These are phyloP conservation scores for Pyrrhia umbra DNA, from an alignment of 2,888 invertebrate genomes.

Conservation along the genomic window DNA sequence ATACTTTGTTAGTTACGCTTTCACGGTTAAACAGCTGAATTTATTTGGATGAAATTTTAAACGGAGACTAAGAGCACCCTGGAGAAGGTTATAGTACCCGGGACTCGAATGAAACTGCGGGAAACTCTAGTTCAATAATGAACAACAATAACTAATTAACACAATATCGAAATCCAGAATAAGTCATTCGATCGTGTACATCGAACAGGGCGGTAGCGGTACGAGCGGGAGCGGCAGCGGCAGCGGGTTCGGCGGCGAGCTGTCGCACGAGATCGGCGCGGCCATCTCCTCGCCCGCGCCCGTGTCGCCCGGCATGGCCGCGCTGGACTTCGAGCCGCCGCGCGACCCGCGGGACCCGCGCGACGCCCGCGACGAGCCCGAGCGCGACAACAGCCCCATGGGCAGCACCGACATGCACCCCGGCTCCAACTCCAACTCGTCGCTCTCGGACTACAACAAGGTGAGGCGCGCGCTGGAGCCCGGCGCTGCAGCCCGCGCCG, in stretches of 20 bases:
- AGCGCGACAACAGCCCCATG: slow-evolving; percentile 57
- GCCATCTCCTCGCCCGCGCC: slow-evolving; percentile 94
- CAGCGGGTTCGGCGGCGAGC: slow-evolving; percentile 91
- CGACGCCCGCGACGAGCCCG: slow-evolving; percentile 80
- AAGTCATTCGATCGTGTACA: no score
- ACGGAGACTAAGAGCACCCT: no score
- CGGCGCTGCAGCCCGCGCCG: slow-evolving; percentile 1
- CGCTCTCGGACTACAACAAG: slow-evolving; percentile 83
- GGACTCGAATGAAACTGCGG: no score
- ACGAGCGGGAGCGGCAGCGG: slow-evolving; percentile 65
- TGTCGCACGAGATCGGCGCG: slow-evolving; percentile 94
- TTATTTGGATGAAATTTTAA: no score
- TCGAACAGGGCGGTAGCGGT: slow-evolving; percentile 66
- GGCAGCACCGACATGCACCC: slow-evolving; percentile 66
- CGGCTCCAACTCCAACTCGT: slow-evolving; percentile 68
- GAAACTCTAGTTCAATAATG: no score
- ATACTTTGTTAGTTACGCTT: no score
- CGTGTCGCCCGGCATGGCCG: slow-evolving; percentile 92
- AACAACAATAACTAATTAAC: background rate
- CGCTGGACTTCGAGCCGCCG: slow-evolving; percentile 94
- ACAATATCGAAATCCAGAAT: background rate
- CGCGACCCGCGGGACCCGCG: slow-evolving; percentile 58
- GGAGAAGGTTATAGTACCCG: no score
- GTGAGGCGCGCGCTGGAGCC: slow-evolving; percentile 53
- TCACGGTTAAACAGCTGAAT: no score